Conservation (phyloP, 2,113 vertebrate species). For the Xenopus borealis region DNA sequence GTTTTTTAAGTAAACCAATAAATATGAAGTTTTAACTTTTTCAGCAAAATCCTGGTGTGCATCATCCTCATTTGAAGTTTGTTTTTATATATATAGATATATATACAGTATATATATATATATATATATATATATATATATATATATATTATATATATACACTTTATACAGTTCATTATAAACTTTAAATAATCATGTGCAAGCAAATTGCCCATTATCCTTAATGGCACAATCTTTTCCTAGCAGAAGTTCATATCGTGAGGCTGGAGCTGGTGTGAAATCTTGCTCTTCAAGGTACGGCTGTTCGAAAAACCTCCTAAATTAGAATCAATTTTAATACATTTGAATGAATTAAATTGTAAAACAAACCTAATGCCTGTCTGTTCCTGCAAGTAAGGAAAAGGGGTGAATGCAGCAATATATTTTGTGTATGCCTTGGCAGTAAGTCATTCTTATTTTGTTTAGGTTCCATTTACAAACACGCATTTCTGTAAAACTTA, state of each 20-base stretch:
- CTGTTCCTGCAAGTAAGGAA: not conserved
- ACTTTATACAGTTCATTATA: no score
- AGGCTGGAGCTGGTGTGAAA: slow-evolving; percentile 2
- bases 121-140: no score
- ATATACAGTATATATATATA: no score
- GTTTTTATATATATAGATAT: no score
- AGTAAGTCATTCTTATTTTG: not conserved
- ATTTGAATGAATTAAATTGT: slow-evolving; percentile 38
- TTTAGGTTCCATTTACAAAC: not conserved
- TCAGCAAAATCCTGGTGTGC: no score
- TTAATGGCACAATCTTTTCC: slow-evolving; percentile 1
- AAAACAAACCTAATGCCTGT: slow-evolving; percentile 3
- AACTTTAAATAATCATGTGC: slow-evolving; percentile 7
- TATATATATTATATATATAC: no score
- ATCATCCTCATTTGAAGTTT: no score
- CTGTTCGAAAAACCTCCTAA: slow-evolving; percentile 10
- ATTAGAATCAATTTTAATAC: slow-evolving; percentile 35
- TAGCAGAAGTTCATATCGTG: not conserved
- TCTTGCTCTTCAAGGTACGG: not conserved
- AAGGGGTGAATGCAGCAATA: not conserved
- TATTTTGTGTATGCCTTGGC: not conserved
- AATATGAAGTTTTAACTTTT: no score
- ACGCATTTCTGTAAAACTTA: no score
- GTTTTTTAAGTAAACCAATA: no score
- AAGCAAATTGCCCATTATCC: not conserved